Evolutionary conservation across 2,113 vertebrate genomes (phyloP).

Genomic region (Bubo blakistoni): DNA sequence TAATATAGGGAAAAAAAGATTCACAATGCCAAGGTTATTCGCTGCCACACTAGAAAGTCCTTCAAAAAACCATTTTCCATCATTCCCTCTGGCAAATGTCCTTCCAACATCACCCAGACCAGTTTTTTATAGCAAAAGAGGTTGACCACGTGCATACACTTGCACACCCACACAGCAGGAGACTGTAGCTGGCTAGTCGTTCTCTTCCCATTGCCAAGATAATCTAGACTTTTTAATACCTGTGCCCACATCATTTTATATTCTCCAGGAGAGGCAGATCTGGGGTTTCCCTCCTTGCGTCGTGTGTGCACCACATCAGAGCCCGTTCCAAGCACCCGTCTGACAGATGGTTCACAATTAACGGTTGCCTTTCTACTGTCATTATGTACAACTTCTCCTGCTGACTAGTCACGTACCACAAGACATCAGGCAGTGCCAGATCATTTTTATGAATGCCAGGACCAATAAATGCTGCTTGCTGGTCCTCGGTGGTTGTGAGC

Average conservation of each 20-base stretch:
- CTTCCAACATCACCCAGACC: accelerated
- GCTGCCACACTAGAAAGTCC: neutral
- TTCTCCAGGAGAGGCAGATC: neutral
- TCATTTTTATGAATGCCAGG: neutral
- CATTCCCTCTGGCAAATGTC: neutral
- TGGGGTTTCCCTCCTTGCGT: neutral
- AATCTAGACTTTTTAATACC: neutral
- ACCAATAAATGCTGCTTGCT: neutral
- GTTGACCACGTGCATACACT: accelerated
- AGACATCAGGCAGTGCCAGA: neutral
- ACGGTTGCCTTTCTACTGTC: neutral
- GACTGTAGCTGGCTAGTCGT: neutral
- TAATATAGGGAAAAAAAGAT: no score
- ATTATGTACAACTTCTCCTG: neutral
- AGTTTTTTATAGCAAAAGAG: neutral
- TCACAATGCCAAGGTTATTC: neutral
- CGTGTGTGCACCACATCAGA: neutral
- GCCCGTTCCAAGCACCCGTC: neutral
- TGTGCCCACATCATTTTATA: neutral
- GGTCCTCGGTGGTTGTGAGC: neutral
- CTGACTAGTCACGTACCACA: neutral
- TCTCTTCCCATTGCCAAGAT: neutral
- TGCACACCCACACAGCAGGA: neutral
- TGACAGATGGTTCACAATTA: neutral
- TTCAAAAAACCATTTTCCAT: neutral